phyloP scores from a whole-genome alignment of 2,113 vertebrate species.

The Cygnus atratus region DNA sequence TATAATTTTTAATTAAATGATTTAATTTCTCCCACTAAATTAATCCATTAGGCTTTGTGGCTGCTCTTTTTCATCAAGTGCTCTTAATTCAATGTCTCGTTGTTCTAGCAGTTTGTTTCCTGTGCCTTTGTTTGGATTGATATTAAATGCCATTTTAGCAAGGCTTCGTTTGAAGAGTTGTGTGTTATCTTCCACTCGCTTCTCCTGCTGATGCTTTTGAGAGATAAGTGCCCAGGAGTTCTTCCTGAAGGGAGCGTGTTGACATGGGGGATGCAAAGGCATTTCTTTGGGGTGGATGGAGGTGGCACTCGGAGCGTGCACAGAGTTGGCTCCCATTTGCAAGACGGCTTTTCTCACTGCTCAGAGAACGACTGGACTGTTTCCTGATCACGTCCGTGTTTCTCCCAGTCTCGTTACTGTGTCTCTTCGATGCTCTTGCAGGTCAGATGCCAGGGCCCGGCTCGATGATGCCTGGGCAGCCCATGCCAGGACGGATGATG shows the following conservation, averaged over 20 bases:
- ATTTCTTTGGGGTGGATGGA: rapidly evolving
- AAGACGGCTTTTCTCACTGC: neutral
- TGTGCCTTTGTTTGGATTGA: rapidly evolving
- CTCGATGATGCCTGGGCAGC: slow-evolving; percentile 77
- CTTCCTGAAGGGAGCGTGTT: neutral
- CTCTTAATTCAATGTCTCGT: neutral
- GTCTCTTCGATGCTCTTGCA: slow-evolving; percentile 38
- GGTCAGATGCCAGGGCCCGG: slow-evolving; percentile 85
- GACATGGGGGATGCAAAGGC: neutral
- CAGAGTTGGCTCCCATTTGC: rapidly evolving
- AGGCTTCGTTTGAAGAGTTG: rapidly evolving
- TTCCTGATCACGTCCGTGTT: neutral
- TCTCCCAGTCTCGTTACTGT: rapidly evolving
- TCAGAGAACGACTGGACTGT: rapidly evolving
- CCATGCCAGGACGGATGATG: slow-evolving; percentile 87
- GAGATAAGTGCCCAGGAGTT: neutral
- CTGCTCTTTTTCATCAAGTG: neutral
- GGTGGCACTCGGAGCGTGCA: rapidly evolving
- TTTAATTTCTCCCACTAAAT: neutral
- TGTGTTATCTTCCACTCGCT: neutral
- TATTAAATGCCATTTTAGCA: rapidly evolving
- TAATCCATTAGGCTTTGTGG: neutral
- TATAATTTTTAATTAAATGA: rapidly evolving
- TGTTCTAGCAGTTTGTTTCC: rapidly evolving
- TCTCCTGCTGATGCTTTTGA: neutral